These are phyloP conservation scores for Bradypodion ventrale DNA, from an alignment of 2,797 vertebrate genomes.

Conservation along the genomic window DNA sequence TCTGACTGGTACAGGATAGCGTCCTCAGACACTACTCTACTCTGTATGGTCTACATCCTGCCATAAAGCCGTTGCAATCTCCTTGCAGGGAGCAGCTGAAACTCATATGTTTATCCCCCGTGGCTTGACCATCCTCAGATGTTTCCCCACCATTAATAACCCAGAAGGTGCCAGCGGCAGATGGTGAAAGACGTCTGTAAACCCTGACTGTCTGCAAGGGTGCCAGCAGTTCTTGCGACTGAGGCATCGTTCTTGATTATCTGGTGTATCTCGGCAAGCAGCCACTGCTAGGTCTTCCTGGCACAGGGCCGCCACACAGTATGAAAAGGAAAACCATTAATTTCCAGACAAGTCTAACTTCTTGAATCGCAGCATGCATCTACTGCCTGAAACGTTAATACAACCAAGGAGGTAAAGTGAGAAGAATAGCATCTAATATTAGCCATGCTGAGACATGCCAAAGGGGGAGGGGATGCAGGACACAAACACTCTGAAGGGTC, in stretches of 20 bases:
- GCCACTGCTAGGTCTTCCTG: constrained; percentile 57
- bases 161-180: constrained; percentile 64
- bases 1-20: neutral
- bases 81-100: constrained; percentile 23
- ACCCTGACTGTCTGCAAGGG: constrained; percentile 47
- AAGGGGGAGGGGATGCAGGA: neutral
- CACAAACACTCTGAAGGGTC: neutral
- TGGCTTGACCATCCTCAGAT: constrained; percentile 17
- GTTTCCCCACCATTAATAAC: constrained; percentile 62
- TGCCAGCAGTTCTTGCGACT: constrained; percentile 47
- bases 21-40: neutral
- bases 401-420: neutral
- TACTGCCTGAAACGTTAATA: neutral
- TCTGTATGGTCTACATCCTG: neutral
- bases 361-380: constrained; percentile 11
- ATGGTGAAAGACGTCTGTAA: constrained; percentile 55
- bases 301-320: constrained; percentile 18
- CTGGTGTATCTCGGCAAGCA: constrained; percentile 20
- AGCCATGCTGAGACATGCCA: fast-evolving
- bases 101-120: constrained; percentile 6
- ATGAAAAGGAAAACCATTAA: constrained; percentile 37
- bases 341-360: constrained; percentile 30
- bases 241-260: constrained; percentile 32
- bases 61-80: neutral
- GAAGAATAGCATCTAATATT: neutral